Percentiles rank a stretch among this genome's conserved stretches.
These are phyloP conservation scores for Dolichotis patagonum DNA, from an alignment of 2,113 vertebrate species.

Conservation along the genomic window DNA sequence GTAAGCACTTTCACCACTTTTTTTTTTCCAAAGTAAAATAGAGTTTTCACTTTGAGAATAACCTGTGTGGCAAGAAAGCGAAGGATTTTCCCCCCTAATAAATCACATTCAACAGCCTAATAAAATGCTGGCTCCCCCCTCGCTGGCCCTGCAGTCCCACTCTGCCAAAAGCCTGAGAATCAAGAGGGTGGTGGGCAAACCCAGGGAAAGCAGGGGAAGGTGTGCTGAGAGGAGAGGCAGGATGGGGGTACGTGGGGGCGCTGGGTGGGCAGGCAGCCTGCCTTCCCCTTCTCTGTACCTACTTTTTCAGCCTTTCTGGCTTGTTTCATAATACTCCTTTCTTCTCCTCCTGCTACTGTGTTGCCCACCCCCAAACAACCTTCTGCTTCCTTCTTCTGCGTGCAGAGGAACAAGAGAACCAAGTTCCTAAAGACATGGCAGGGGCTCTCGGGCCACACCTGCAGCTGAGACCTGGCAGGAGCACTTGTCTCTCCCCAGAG, in stretches of 20 bases:
- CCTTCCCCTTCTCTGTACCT: neutral
- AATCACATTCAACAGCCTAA: slow-evolving; percentile 87
- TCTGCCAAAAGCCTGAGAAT: slow-evolving; percentile 37
- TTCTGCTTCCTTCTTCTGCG: slow-evolving; percentile 8
- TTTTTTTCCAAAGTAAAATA: slow-evolving; percentile 83
- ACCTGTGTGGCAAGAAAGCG: slow-evolving; percentile 84
- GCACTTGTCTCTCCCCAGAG: neutral
- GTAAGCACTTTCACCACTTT: slow-evolving; percentile 78
- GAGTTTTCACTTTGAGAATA: slow-evolving; percentile 88
- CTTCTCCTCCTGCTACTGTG: neutral
- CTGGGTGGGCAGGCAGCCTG: neutral
- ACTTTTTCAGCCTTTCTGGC: slow-evolving; percentile 30
- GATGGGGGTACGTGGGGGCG: neutral
- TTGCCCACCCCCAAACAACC: neutral
- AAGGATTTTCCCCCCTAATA: slow-evolving; percentile 85
- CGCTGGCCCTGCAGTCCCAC: neutral
- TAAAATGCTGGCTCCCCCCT: slow-evolving; percentile 76
- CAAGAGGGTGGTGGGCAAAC: neutral
- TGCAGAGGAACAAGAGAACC: neutral
- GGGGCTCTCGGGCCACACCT: slow-evolving; percentile 49
- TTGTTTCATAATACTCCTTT: neutral
- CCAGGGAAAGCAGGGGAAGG: neutral
- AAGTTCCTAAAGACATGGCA: neutral
- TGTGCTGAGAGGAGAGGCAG: neutral
- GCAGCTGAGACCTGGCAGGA: neutral